Evolutionary conservation across 2,797 vertebrate species (phyloP).

Genomic region (Staurois parvus): DNA sequence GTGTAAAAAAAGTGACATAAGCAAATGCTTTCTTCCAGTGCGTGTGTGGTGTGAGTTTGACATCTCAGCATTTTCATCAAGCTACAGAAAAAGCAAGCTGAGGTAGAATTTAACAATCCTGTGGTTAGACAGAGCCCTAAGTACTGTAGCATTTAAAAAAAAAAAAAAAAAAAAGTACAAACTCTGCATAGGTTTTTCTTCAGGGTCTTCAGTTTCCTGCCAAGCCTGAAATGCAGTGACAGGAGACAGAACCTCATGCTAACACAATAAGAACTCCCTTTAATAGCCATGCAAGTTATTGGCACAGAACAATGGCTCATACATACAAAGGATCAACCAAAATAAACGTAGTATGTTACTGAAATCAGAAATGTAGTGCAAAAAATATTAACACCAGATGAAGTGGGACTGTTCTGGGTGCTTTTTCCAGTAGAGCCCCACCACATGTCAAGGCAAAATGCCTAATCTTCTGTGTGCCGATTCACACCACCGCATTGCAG

Average conservation of each 20-base stretch:
- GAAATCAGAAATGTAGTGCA: background rate
- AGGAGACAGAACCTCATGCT: background rate
- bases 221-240: background rate
- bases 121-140: background rate
- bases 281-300: background rate
- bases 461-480: too few relatives aligned
- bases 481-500: too few relatives aligned
- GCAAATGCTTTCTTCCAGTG: too few relatives aligned
- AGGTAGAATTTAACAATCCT: background rate
- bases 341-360: background rate
- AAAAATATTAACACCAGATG: too few relatives aligned
- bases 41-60: too few relatives aligned
- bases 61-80: background rate
- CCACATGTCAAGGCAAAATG: too few relatives aligned
- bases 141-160: too few relatives aligned
- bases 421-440: too few relatives aligned
- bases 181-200: background rate
- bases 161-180: background rate
- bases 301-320: constrained; percentile 6
- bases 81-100: background rate
- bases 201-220: background rate
- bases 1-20: too few relatives aligned
- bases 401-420: too few relatives aligned
- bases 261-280: too few relatives aligned
- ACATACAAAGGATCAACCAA: background rate